These are phyloP conservation scores for Pogonus chalceus DNA, from an alignment of 1,140 invertebrate genomes.

Conservation along the genomic window DNA sequence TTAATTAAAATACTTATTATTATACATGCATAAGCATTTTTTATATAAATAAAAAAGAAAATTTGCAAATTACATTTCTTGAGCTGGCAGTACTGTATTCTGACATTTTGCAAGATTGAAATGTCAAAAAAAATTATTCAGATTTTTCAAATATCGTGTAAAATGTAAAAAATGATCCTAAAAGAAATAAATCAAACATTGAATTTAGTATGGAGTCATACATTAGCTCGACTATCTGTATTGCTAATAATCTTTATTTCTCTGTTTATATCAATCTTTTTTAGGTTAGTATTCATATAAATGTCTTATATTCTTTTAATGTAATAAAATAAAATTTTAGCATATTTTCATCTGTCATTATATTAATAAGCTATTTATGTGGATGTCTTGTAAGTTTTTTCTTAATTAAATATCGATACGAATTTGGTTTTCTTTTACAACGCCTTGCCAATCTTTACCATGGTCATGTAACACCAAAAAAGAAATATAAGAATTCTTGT, in stretches of 20 bases:
- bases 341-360: conserved; percentile 13
- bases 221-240: conserved; percentile 10
- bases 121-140: too few relatives aligned
- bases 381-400: conserved; percentile 19
- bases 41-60: too few relatives aligned
- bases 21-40: too few relatives aligned
- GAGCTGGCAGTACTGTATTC: too few relatives aligned
- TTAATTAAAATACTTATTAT: too few relatives aligned
- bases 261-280: not conserved
- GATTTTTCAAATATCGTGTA: not conserved
- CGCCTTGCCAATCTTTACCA: conserved; percentile 23
- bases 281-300: conserved; percentile 6
- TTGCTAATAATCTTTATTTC: conserved; percentile 12
- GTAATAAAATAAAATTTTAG: not conserved
- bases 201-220: conserved; percentile 14
- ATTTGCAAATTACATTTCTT: too few relatives aligned
- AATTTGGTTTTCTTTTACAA: conserved; percentile 18
- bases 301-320: not conserved
- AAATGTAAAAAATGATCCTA: conserved; percentile 15
- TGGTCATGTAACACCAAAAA: conserved; percentile 14
- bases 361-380: conserved; percentile 19
- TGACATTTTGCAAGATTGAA: too few relatives aligned
- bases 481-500: conserved; percentile 23
- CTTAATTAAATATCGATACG: conserved; percentile 20
- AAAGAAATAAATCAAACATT: conserved; percentile 12